These are phyloP conservation scores for Morone saxatilis DNA, from an alignment of 2,113 vertebrate genomes.

Conservation along the genomic window DNA sequence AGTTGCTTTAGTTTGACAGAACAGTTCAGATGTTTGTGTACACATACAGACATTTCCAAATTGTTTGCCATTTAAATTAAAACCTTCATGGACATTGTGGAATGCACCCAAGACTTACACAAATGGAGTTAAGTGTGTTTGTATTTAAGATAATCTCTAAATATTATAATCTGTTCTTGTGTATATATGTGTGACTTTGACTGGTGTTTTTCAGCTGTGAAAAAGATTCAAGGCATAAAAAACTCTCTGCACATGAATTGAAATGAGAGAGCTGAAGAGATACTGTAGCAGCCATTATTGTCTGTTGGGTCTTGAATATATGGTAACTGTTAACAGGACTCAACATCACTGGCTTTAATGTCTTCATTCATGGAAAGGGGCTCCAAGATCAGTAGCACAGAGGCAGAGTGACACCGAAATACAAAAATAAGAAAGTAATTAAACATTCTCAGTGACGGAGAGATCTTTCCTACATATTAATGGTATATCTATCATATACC, in stretches of 20 bases:
- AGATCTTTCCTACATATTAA: not conserved
- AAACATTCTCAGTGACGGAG: not conserved
- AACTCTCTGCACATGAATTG: slow-evolving; percentile 8
- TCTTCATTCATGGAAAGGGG: slow-evolving; percentile 10
- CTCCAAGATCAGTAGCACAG: slow-evolving; percentile 8
- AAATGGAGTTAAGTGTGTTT: not conserved
- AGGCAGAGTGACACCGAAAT: not conserved
- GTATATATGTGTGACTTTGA: not conserved
- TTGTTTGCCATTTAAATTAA: not conserved
- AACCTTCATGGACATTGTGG: not conserved
- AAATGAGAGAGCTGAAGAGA: not conserved
- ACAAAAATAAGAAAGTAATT: not conserved
- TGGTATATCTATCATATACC: not conserved
- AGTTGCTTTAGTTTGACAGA: not conserved
- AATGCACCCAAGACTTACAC: not conserved
- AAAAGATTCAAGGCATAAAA: not conserved
- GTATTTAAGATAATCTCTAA: not conserved
- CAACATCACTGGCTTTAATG: slow-evolving; percentile 22
- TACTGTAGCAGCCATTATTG: not conserved
- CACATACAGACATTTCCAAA: not conserved
- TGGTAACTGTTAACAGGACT: slow-evolving; percentile 24
- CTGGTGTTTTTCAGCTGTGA: not conserved
- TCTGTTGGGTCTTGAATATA: slow-evolving; percentile 15
- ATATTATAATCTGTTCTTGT: not conserved
- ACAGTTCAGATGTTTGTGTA: not conserved